phyloP scores from a whole-genome alignment of 2,113 vertebrate species.

The Rhinopithecus roxellana region DNA sequence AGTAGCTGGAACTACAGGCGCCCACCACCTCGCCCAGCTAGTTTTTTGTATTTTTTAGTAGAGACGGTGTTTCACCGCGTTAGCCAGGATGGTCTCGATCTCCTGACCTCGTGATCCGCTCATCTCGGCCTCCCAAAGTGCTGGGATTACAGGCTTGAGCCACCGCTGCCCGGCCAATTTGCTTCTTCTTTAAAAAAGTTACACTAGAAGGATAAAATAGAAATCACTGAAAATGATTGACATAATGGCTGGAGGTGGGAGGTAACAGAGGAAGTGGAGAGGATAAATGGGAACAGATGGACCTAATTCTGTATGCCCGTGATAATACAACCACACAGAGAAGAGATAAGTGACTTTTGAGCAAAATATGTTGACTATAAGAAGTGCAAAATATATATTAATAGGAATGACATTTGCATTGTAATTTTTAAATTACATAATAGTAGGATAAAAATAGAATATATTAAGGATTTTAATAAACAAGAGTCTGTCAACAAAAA shows the following conservation, averaged over 20 bases:
- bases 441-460: background rate
- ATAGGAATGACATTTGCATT: background rate
- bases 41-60: too few species aligned
- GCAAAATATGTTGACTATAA: background rate
- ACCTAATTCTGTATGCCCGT: fast-evolving
- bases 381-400: background rate
- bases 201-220: background rate
- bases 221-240: background rate
- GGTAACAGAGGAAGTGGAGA: background rate
- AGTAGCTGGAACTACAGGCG: too few species aligned
- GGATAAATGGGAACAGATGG: background rate
- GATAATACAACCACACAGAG: background rate
- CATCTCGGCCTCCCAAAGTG: too few species aligned
- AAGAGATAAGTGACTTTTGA: background rate
- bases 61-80: too few species aligned
- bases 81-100: too few species aligned
- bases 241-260: background rate
- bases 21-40: too few species aligned
- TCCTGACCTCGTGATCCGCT: too few species aligned
- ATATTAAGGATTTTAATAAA: background rate
- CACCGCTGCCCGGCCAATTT: background rate
- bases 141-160: too few species aligned
- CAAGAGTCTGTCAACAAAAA: background rate
- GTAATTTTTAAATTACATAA: background rate
- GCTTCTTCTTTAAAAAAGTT: background rate